Evolutionary conservation across 2,113 vertebrate species (phyloP).

Genomic region (Leucopternis melanops): DNA sequence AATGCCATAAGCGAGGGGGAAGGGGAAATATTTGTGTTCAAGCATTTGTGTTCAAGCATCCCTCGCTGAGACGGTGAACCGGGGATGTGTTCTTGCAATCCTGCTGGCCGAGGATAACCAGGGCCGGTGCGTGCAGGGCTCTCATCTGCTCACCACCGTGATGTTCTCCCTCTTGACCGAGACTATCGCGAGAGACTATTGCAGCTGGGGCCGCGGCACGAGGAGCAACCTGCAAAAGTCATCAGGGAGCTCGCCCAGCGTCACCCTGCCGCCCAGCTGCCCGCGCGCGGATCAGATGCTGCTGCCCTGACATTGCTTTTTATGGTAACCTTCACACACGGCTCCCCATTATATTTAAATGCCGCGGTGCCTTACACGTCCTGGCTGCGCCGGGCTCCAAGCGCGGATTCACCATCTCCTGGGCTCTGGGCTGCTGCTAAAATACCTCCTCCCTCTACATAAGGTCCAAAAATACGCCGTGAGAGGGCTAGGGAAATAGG

Average conservation of each 20-base stretch:
- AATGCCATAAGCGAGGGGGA: neutral
- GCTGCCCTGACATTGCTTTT: constrained; percentile 30
- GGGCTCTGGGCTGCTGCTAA: neutral
- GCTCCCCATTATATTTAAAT: neutral
- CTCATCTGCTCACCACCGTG: fast-evolving
- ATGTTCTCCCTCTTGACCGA: neutral
- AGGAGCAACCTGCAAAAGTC: constrained; percentile 17
- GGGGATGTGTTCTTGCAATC: neutral
- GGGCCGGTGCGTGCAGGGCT: neutral
- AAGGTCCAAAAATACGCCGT: fast-evolving
- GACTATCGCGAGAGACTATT: neutral
- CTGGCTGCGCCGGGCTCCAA: neutral
- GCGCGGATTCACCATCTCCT: neutral
- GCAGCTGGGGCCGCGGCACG: neutral
- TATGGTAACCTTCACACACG: neutral
- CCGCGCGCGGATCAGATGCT: neutral
- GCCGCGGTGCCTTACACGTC: neutral
- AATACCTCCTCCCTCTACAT: neutral
- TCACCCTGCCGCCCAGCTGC: neutral
- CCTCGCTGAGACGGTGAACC: fast-evolving
- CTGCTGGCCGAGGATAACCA: neutral
- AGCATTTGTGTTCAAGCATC: neutral
- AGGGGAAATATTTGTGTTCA: neutral
- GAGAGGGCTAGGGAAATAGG: neutral
- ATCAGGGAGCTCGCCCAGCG: constrained; percentile 1